Base-by-base conservation (phyloP, 1,140 invertebrate genomes). In the Camponotus vicinus region DNA sequence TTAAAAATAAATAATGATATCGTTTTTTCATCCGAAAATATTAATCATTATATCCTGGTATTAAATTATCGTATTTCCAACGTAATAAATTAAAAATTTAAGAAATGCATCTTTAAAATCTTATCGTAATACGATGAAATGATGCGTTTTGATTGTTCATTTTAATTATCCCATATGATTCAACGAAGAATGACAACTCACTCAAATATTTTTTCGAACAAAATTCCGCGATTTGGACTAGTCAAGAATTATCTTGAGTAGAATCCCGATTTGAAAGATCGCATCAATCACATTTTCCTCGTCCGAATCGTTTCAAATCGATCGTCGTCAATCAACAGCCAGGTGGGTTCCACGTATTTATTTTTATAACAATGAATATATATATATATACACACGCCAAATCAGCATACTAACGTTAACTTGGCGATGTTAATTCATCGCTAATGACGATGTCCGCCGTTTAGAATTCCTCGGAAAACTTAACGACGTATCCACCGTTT, bases 271-370 rank as follows among this genome's bases (percentile, higher is more conserved):
- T 37, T n/a, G n/a, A 5, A 78, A 13, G 9, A 9, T 45, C 11
- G 9, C 42, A 42, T 66, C 45, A 79, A 79, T 79, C 64, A 15
- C 13, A 8, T 13, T 52, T n/a, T 59, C 42, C n/a, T 55, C 5
- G 34, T 42, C 18, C 64, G n/a, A 27, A 18, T 32, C 7, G 11
- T 42, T 49, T 7, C n/a, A 49, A 78, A 76, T 82, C 59, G 80
- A 86, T 91, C 67, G 79, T 45, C 45, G 69, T 21, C 63, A 69
- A 86, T 85, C 87, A 66, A 73, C 78, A 80, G 42, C 64, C 88
- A 91, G 83, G 84, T 89, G 89, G 89, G 3, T 55, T 75, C 67
- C 88, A 27, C 27, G 27, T 27, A 27, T 82, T 82, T 73, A 67
- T 82, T 82, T 82, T 82, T 82, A 73, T 21, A 82, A 27, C 27